phyloP scores from a whole-genome alignment of 2,113 vertebrate genomes.

The Regulus satrapa region DNA sequence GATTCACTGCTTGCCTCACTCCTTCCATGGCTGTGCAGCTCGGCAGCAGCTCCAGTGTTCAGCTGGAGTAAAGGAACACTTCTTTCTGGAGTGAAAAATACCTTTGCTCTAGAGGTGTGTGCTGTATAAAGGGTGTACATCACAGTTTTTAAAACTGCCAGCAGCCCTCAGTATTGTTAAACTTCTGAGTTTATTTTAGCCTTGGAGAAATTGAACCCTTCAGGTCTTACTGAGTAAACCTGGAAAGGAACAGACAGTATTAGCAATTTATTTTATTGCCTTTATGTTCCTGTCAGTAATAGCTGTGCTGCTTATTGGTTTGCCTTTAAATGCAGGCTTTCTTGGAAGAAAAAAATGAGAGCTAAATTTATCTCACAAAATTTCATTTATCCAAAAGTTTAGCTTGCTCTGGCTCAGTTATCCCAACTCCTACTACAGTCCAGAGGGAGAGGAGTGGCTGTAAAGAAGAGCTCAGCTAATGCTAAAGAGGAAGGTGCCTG shows the following conservation, averaged over 20 bases:
- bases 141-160: not conserved
- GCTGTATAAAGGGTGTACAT: not conserved
- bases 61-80: not conserved
- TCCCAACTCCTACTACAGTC: not conserved
- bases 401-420: not conserved
- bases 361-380: not conserved
- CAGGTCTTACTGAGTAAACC: not conserved
- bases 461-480: not conserved
- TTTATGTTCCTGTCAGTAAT: not conserved
- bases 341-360: not conserved
- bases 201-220: not conserved
- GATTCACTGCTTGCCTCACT: not conserved
- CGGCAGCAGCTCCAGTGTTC: not conserved
- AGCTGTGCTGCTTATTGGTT: not conserved
- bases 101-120: not conserved
- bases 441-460: not conserved
- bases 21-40: not conserved
- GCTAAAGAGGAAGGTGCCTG: not conserved
- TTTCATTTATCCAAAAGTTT: not conserved
- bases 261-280: not conserved
- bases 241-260: not conserved
- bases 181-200: not conserved
- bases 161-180: not conserved
- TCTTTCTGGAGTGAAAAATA: not conserved
- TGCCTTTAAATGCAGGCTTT: not conserved